These are phyloP conservation scores for Zhengitettix transpicula DNA, from an alignment of 2,888 invertebrate genomes.

Conservation along the genomic window DNA sequence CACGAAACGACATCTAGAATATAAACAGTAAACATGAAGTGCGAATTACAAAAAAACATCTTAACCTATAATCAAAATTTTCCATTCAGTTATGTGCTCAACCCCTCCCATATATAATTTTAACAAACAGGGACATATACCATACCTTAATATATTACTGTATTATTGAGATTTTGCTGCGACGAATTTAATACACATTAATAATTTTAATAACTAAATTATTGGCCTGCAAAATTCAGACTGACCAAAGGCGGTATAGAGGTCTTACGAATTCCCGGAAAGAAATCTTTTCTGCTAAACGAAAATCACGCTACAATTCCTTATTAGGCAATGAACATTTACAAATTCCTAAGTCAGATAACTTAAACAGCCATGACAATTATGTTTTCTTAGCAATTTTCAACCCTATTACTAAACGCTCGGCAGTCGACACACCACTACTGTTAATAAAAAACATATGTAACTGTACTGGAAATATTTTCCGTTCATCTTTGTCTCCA, in stretches of 20 bases:
- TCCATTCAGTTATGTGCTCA: no score
- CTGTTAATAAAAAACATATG: no score
- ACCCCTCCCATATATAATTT: no score
- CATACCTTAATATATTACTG: no score
- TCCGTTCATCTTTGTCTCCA: background rate
- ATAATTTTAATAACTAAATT: background rate
- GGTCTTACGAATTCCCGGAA: conserved; percentile 10
- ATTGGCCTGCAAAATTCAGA: conserved; percentile 1
- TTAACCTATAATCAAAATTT: background rate
- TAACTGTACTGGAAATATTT: background rate
- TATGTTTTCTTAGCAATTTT: background rate
- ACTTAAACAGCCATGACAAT: background rate
- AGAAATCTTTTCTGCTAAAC: conserved; percentile 8
- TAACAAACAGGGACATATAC: no score
- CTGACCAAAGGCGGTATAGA: background rate
- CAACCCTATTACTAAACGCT: background rate
- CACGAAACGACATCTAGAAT: conserved; percentile 73
- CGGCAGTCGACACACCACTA: background rate
- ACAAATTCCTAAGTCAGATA: conserved; percentile 4
- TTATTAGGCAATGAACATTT: conserved; percentile 15
- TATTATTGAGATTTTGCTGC: no score
- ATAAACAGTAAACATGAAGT: no score
- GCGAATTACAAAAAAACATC: background rate
- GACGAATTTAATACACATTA: no score
- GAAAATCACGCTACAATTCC: conserved; percentile 15